These are phyloP conservation scores for Dinocampus coccinellae DNA, from an alignment of 2,888 invertebrate genomes.

Conservation along the genomic window DNA sequence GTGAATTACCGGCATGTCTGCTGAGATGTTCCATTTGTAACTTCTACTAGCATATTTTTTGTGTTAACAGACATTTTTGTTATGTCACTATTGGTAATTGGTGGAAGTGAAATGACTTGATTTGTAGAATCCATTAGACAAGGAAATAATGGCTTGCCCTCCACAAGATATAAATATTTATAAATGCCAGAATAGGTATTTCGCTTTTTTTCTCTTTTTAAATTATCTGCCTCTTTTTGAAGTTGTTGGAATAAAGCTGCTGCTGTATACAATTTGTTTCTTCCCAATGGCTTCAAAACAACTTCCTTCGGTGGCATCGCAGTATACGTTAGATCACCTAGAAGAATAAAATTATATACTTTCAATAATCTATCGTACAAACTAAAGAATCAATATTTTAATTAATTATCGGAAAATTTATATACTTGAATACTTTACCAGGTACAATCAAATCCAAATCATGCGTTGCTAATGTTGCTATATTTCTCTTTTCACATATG, in stretches of 20 bases:
- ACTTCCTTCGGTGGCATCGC: slow-evolving; percentile 77
- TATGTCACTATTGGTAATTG: slow-evolving; percentile 86
- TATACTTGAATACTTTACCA: slow-evolving; percentile 63
- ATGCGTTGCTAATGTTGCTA: slow-evolving; percentile 88
- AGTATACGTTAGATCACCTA: slow-evolving; percentile 77
- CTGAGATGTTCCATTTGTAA: slow-evolving; percentile 79
- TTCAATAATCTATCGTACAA: too few relatives aligned
- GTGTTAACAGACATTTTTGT: slow-evolving; percentile 83
- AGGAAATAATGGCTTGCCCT: slow-evolving; percentile 81
- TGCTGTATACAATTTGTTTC: slow-evolving; percentile 75
- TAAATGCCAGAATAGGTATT: slow-evolving; percentile 86
- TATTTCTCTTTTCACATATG: slow-evolving; percentile 82
- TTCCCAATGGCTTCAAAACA: slow-evolving; percentile 77
- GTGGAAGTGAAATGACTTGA: slow-evolving; percentile 86
- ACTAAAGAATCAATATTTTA: slow-evolving; percentile 27
- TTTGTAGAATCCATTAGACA: slow-evolving; percentile 77
- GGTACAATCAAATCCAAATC: slow-evolving; percentile 77
- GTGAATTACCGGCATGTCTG: slow-evolving; percentile 72
- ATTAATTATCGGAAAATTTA: slow-evolving; percentile 5
- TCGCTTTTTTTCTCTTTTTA: slow-evolving; percentile 87
- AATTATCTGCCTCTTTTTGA: slow-evolving; percentile 81
- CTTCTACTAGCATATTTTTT: slow-evolving; percentile 80
- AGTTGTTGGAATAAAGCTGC: slow-evolving; percentile 78
- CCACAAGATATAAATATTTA: slow-evolving; percentile 84
- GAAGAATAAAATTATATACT: too few relatives aligned